Evolutionary conservation across 2,797 vertebrate genomes (phyloP).

Genomic region (Myotis vivesi): DNA sequence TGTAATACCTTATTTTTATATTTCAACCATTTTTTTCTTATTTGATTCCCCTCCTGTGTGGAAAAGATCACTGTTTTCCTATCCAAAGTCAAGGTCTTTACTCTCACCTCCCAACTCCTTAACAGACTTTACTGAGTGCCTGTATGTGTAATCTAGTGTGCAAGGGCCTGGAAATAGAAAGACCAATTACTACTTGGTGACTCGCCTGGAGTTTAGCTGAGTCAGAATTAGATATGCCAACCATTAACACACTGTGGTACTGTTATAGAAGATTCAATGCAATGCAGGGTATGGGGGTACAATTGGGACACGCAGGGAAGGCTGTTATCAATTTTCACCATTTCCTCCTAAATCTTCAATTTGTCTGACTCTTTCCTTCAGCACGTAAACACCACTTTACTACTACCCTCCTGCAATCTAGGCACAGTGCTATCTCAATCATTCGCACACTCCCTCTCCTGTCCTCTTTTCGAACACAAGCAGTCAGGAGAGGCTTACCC

Average conservation of each 20-base stretch:
- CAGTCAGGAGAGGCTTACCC: background rate
- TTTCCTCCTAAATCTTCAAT: background rate
- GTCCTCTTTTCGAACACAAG: background rate
- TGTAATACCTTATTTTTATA: constrained; percentile 1
- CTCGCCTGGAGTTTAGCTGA: background rate
- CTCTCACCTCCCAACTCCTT: background rate
- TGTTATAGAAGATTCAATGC: background rate
- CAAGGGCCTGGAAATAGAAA: background rate
- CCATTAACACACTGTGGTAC: background rate
- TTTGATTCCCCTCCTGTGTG: background rate
- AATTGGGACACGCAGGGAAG: background rate
- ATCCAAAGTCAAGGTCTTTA: background rate
- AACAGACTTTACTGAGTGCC: background rate
- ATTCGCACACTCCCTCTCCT: background rate
- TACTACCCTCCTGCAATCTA: background rate
- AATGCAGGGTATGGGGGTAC: background rate
- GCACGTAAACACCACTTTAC: background rate
- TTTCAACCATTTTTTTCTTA: background rate
- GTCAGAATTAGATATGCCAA: background rate
- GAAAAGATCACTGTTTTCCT: constrained; percentile 15
- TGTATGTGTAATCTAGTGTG: background rate
- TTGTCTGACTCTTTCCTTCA: background rate
- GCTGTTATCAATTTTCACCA: background rate
- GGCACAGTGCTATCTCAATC: background rate
- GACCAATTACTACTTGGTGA: background rate